Conservation (phyloP, 2,888 invertebrate species). For the Flexamia atlantica region DNA sequence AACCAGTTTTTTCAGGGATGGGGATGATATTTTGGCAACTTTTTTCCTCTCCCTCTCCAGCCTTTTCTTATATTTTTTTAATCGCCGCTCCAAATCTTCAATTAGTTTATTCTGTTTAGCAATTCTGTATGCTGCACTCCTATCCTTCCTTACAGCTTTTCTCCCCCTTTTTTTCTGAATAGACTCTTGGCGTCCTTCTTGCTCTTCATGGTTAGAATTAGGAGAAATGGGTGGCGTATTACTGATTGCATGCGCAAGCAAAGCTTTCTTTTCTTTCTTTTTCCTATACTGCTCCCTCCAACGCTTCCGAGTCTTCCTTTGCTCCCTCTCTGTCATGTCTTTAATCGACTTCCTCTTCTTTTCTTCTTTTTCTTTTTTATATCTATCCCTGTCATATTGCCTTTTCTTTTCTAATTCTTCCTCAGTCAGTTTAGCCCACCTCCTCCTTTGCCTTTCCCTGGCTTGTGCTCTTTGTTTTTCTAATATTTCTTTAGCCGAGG, state of each 20-base stretch:
- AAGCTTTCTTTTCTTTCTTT: neutral
- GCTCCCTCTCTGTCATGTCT: neutral
- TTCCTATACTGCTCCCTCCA: neutral
- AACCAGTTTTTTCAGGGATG: neutral
- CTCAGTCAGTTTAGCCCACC: neutral
- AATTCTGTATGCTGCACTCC: neutral
- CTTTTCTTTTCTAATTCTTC: neutral
- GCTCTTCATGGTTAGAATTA: neutral
- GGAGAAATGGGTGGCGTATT: neutral
- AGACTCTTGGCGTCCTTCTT: neutral
- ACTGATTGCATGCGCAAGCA: neutral
- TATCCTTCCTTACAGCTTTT: neutral
- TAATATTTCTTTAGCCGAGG: neutral
- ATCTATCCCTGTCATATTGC: neutral
- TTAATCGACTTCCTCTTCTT: neutral
- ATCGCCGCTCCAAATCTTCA: neutral
- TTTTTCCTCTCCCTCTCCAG: neutral
- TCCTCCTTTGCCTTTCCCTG: conserved; percentile 25
- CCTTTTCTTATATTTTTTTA: neutral
- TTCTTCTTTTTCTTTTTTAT: conserved; percentile 19
- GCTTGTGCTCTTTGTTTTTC: neutral
- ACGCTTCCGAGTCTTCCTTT: neutral
- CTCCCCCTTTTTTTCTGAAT: neutral
- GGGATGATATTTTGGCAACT: neutral
- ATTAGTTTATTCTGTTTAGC: neutral